Percentiles rank a stretch among this genome's conserved stretches.
Evolutionary conservation across 2,797 vertebrate genomes (phyloP).

Genomic region (Leuciscus waleckii): DNA sequence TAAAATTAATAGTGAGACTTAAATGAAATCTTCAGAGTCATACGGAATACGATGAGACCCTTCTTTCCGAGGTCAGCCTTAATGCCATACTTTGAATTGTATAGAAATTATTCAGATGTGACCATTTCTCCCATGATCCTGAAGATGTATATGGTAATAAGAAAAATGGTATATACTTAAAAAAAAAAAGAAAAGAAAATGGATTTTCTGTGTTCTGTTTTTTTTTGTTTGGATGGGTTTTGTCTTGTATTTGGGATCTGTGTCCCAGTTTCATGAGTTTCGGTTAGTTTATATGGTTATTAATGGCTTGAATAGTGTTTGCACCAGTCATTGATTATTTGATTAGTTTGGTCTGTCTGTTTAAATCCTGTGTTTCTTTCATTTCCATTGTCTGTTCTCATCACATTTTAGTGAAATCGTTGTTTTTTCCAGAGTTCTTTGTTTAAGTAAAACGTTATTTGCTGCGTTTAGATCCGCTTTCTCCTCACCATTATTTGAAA

Average conservation of each 20-base stretch:
- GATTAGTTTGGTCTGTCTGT: neutral
- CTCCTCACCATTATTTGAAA: too few relatives aligned
- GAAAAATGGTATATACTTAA: too few relatives aligned
- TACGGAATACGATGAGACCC: neutral
- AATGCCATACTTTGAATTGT: neutral
- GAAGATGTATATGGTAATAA: too few relatives aligned
- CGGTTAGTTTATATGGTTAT: neutral
- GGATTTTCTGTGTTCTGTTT: neutral
- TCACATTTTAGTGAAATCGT: neutral
- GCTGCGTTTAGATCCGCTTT: too few relatives aligned
- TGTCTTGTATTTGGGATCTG: neutral
- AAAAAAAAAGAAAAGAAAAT: too few relatives aligned
- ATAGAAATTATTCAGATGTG: neutral
- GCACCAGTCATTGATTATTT: neutral
- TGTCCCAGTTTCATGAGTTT: neutral
- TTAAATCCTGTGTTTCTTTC: neutral
- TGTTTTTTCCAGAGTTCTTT: too few relatives aligned
- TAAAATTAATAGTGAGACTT: neutral
- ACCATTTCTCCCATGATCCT: neutral
- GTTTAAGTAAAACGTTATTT: too few relatives aligned
- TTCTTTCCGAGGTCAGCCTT: neutral
- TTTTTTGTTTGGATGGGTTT: neutral
- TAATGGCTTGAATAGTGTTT: neutral
- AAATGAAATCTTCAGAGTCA: neutral
- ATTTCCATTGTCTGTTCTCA: neutral